Evolutionary conservation across 1,140 invertebrate genomes (phyloP).

Genomic region (Aphidius ervi): DNA sequence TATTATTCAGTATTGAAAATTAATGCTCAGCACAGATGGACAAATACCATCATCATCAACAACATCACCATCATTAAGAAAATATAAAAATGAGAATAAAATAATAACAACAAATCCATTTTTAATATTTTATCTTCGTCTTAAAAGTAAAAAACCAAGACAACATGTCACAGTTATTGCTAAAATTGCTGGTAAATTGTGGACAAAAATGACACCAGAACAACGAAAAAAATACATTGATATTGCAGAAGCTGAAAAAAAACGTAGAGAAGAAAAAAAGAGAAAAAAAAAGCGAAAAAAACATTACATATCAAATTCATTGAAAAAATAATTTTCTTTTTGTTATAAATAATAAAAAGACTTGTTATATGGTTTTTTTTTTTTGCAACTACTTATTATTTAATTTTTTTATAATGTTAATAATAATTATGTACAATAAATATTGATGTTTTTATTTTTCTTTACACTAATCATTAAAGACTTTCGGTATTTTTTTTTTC

Average conservation of each 20-base stretch:
- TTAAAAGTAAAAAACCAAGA: slow-evolving; percentile 38
- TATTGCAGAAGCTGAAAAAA: slow-evolving; percentile 42
- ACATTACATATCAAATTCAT: slow-evolving; percentile 14
- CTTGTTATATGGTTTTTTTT: no score
- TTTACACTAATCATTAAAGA: slow-evolving; percentile 46
- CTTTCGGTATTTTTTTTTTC: slow-evolving; percentile 42
- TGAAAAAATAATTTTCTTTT: slow-evolving; percentile 27
- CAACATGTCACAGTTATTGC: slow-evolving; percentile 40
- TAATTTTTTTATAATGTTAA: slow-evolving; percentile 32
- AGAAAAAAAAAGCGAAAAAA: slow-evolving; percentile 19
- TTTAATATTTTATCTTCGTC: slow-evolving; percentile 40
- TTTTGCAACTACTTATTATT: no score
- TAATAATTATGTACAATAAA: slow-evolving; percentile 56
- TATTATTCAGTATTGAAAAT: slow-evolving; percentile 27
- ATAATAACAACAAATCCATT: slow-evolving; percentile 41
- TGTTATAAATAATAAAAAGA: slow-evolving; percentile 30
- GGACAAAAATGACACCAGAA: slow-evolving; percentile 35
- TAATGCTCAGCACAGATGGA: slow-evolving; percentile 42
- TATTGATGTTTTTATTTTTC: slow-evolving; percentile 49
- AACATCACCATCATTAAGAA: not conserved
- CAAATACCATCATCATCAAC: slow-evolving; percentile 13
- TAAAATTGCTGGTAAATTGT: slow-evolving; percentile 39
- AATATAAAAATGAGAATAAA: slow-evolving; percentile 9
- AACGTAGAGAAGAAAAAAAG: slow-evolving; percentile 29
- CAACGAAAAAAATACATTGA: slow-evolving; percentile 46